Percentiles rank a stretch among this genome's conserved stretches.
Evolutionary conservation across 1,140 invertebrate species (phyloP).

Genomic region (Pantala flavescens): DNA sequence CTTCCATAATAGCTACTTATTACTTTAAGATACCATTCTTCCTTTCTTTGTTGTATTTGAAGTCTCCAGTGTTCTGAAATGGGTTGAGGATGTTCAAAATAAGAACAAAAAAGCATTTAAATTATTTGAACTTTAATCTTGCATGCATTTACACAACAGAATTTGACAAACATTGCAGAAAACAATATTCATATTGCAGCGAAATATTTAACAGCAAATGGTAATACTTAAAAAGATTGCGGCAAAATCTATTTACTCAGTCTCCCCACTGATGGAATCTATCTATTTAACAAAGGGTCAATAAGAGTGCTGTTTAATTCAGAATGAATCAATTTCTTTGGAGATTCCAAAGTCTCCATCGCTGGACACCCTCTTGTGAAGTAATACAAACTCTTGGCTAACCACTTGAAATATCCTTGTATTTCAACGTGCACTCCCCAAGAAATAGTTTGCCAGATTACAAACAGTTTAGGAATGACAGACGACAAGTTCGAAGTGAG

Average conservation of each 20-base stretch:
- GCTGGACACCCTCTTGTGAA: background rate
- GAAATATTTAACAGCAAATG: background rate
- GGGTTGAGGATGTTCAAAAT: too few relatives aligned
- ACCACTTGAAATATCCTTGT: background rate
- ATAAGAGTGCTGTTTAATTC: background rate
- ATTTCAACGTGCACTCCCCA: background rate
- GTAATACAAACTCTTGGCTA: background rate
- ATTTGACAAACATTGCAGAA: background rate
- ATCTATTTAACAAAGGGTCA: background rate
- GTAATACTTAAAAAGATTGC: background rate
- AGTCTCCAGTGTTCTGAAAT: too few relatives aligned
- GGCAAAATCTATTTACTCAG: background rate
- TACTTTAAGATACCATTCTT: too few relatives aligned
- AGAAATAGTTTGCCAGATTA: background rate
- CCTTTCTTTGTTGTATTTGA: too few relatives aligned
- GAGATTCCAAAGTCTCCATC: constrained; percentile 1
- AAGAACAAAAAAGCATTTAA: background rate
- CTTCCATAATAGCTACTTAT: too few relatives aligned
- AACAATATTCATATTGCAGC: background rate
- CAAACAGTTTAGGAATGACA: constrained; percentile 1
- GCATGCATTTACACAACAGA: background rate
- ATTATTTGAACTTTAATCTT: background rate
- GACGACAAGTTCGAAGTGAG: background rate
- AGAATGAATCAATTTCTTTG: background rate
- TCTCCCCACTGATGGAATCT: background rate